These are phyloP conservation scores for Tricholauxania praeusta DNA, from an alignment of 2,888 invertebrate genomes.

Conservation along the genomic window DNA sequence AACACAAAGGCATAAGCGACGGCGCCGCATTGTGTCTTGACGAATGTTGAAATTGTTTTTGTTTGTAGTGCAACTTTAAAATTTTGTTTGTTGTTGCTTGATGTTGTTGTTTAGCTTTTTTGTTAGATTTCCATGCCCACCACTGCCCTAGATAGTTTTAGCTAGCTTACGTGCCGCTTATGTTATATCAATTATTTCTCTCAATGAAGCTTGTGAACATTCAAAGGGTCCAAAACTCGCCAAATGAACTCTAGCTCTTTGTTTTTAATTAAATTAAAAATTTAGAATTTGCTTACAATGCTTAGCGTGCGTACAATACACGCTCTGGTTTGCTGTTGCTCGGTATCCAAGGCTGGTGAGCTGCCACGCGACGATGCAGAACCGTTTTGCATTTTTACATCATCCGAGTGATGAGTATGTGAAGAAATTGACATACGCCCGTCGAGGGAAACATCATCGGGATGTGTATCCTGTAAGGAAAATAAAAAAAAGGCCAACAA, in stretches of 20 bases:
- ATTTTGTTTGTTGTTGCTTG: too few species aligned
- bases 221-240: too few species aligned
- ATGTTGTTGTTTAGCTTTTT: too few species aligned
- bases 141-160: too few species aligned
- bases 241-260: neutral
- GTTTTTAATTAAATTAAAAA: slow-evolving; percentile 33
- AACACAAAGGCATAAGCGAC: too few species aligned
- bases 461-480: slow-evolving; percentile 56
- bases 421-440: slow-evolving; percentile 62
- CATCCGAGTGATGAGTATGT: slow-evolving; percentile 59
- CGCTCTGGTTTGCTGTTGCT: slow-evolving; percentile 55
- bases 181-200: too few species aligned
- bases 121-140: too few species aligned
- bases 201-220: too few species aligned
- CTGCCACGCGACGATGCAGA: slow-evolving; percentile 66
- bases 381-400: slow-evolving; percentile 62
- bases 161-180: too few species aligned
- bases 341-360: slow-evolving; percentile 62
- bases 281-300: slow-evolving; percentile 62
- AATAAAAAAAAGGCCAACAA: neutral
- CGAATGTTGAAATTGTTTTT: too few species aligned
- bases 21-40: too few species aligned
- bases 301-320: slow-evolving; percentile 67
- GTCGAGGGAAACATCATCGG: slow-evolving; percentile 63
- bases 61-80: too few species aligned